Conservation (phyloP, 2,113 vertebrate species). For the Neopipo cinnamomea region DNA sequence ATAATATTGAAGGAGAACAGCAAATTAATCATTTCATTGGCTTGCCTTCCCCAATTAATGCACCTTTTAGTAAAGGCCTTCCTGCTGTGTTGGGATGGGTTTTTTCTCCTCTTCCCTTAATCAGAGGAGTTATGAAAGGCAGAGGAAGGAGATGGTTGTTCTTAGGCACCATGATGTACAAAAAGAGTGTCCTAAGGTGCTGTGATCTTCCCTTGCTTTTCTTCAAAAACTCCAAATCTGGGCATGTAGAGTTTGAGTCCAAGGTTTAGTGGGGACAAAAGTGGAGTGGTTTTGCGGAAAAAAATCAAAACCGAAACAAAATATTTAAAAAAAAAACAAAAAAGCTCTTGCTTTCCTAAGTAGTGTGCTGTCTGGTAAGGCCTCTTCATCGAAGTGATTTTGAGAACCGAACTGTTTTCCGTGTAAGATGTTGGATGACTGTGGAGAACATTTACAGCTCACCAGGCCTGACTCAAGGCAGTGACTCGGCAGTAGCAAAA, state of each 20-base stretch:
- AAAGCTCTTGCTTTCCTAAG: neutral
- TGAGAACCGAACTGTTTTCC: neutral
- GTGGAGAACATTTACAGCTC: neutral
- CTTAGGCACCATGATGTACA: neutral
- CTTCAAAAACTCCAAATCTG: neutral
- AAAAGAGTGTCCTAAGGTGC: neutral
- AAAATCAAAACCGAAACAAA: neutral
- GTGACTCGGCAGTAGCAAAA: neutral
- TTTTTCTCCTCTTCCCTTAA: neutral
- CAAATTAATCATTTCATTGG: constrained; percentile 70
- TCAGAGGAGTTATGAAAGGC: constrained; percentile 1
- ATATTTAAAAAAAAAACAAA: too few relatives aligned
- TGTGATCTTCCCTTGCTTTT: neutral
- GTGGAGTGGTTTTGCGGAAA: neutral
- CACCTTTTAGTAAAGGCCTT: constrained; percentile 60
- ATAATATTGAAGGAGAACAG: constrained; percentile 67
- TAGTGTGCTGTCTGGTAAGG: neutral
- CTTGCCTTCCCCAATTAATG: constrained; percentile 66
- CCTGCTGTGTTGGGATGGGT: constrained; percentile 18
- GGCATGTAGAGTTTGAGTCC: neutral
- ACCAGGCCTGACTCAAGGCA: neutral
- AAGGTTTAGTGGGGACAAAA: neutral
- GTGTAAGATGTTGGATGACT: neutral
- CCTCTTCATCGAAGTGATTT: neutral
- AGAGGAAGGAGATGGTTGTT: neutral